Evolutionary conservation across 2,797 vertebrate species (phyloP).

Genomic region (Emys orbicularis): DNA sequence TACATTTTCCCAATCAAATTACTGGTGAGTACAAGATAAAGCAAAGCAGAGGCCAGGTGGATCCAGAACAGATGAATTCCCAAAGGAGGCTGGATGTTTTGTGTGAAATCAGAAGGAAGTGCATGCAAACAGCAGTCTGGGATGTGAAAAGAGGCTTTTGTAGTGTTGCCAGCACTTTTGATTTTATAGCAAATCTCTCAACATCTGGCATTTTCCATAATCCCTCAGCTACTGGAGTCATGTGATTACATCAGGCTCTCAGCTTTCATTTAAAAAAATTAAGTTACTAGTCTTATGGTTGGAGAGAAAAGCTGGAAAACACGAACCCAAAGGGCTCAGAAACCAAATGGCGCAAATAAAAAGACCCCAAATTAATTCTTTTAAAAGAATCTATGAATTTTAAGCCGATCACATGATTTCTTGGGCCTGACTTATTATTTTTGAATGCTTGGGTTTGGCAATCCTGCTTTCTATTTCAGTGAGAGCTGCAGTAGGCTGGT

Average conservation of each 20-base stretch:
- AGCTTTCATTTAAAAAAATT: neutral
- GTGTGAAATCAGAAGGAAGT: neutral
- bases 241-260: neutral
- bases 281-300: neutral
- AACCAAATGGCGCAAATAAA: neutral
- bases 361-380: neutral
- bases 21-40: neutral
- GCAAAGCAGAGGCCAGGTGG: neutral
- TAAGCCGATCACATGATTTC: neutral
- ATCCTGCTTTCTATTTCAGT: neutral
- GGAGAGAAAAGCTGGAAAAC: neutral
- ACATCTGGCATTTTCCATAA: neutral
- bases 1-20: neutral
- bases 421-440: neutral
- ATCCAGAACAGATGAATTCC: neutral
- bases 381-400: constrained; percentile 35
- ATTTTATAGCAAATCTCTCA: neutral
- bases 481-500: neutral
- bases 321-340: neutral
- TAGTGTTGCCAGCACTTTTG: neutral
- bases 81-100: neutral
- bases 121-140: neutral
- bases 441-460: neutral
- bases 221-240: neutral
- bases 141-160: neutral